phyloP scores from a whole-genome alignment of 2,797 vertebrate species.

The Crocodylus rhombifer region DNA sequence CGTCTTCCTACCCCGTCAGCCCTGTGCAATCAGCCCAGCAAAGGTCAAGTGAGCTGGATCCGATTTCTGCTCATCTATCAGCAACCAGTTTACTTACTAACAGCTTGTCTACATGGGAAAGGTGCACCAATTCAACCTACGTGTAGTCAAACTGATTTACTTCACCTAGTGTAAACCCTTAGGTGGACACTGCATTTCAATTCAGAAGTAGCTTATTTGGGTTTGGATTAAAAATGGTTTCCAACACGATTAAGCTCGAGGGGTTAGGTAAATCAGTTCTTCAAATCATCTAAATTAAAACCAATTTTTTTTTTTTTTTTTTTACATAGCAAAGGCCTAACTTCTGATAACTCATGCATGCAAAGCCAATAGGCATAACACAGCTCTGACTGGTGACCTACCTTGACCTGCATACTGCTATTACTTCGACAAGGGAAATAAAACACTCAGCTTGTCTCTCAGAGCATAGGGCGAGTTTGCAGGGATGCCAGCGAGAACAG shows the following conservation, averaged over 20 bases:
- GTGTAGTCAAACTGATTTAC: accelerated
- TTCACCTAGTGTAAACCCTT: background rate
- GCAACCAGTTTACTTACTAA: accelerated
- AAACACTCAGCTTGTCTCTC: background rate
- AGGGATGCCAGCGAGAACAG: conserved; percentile 35
- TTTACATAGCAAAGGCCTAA: background rate
- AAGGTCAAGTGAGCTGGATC: accelerated
- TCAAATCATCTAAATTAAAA: conserved; percentile 67
- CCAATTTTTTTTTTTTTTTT: background rate
- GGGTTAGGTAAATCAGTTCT: conserved; percentile 48
- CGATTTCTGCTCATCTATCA: background rate
- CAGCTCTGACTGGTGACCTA: background rate
- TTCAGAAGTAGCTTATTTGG: conserved; percentile 14
- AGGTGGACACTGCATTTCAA: background rate
- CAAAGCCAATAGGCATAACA: background rate
- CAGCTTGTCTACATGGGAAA: accelerated
- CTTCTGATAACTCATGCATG: background rate
- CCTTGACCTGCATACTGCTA: background rate
- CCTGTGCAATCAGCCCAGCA: background rate
- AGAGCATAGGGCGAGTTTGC: background rate
- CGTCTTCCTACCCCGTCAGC: background rate
- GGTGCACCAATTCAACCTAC: accelerated
- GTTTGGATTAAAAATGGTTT: conserved; percentile 41
- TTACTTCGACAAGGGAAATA: background rate
- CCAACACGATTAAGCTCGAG: conserved; percentile 61